These are phyloP conservation scores for Micropoecilia bifurca DNA, from an alignment of 2,797 vertebrate genomes.

Conservation along the genomic window DNA sequence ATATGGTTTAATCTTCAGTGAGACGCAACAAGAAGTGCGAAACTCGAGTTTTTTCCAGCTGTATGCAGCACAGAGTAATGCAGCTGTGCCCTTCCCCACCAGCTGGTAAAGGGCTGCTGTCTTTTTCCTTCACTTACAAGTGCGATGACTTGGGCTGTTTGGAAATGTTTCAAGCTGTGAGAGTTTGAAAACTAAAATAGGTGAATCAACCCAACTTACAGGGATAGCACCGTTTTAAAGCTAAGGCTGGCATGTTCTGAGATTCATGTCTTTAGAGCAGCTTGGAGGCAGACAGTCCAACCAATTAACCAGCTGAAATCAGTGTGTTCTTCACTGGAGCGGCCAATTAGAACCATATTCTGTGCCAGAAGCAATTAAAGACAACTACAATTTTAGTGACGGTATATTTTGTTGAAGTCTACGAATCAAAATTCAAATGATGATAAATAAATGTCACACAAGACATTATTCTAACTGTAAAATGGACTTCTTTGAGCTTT, in stretches of 20 bases:
- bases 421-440: not conserved
- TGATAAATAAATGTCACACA: not conserved
- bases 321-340: not conserved
- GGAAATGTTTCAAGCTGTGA: not conserved
- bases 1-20: not conserved
- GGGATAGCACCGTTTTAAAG: not conserved
- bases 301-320: not conserved
- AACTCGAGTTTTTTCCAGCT: not conserved
- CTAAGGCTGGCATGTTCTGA: not conserved
- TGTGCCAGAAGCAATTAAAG: not conserved
- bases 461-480: not conserved
- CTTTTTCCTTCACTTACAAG: not conserved
- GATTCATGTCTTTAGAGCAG: not conserved
- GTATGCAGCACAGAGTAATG: not conserved
- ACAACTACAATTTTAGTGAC: not conserved
- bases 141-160: not conserved
- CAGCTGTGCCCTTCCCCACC: not conserved
- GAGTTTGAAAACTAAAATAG: not conserved
- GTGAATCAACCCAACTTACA: not conserved
- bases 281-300: not conserved
- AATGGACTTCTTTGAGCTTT: not conserved
- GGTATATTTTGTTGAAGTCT: not conserved
- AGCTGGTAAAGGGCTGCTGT: not conserved
- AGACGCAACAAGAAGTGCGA: not conserved
- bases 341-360: not conserved